phyloP scores from a whole-genome alignment of 1,140 invertebrate species.

The Alviniconcha marisindica region DNA sequence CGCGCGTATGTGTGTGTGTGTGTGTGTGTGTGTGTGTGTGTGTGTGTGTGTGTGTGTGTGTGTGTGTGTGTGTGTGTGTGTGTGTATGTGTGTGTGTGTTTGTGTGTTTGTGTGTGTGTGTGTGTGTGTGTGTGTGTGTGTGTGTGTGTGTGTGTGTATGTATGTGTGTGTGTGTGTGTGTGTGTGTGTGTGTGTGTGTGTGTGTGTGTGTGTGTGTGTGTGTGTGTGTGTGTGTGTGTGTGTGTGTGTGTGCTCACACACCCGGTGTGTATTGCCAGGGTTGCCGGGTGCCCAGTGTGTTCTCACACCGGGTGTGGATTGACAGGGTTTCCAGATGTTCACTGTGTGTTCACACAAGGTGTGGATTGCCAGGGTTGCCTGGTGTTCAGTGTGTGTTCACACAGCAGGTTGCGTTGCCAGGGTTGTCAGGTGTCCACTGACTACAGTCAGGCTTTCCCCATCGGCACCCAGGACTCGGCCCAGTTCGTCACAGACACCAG shows the following conservation, averaged over 20 bases:
- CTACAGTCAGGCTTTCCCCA: too few species aligned
- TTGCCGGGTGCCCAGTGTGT: too few species aligned
- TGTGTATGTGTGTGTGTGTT: neutral
- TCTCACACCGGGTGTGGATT: too few species aligned
- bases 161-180: slow-evolving; percentile 11
- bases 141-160: neutral
- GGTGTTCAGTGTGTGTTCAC: too few species aligned
- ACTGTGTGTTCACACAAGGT: too few species aligned
- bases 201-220: slow-evolving; percentile 13
- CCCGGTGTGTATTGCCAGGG: neutral
- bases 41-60: slow-evolving; percentile 24
- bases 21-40: slow-evolving; percentile 16
- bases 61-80: neutral
- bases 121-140: neutral
- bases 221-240: slow-evolving; percentile 11
- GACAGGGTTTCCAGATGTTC: too few species aligned
- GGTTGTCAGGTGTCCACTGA: too few species aligned
- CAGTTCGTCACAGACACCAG: too few species aligned
- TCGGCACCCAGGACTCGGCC: too few species aligned
- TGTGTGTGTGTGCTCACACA: neutral
- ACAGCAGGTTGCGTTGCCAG: too few species aligned
- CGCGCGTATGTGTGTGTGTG: slow-evolving; percentile 2
- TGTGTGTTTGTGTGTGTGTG: neutral
- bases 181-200: slow-evolving; percentile 22
- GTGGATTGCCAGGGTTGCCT: too few species aligned